phyloP scores from a whole-genome alignment of 2,888 invertebrate species.

The Xylota sylvarum region DNA sequence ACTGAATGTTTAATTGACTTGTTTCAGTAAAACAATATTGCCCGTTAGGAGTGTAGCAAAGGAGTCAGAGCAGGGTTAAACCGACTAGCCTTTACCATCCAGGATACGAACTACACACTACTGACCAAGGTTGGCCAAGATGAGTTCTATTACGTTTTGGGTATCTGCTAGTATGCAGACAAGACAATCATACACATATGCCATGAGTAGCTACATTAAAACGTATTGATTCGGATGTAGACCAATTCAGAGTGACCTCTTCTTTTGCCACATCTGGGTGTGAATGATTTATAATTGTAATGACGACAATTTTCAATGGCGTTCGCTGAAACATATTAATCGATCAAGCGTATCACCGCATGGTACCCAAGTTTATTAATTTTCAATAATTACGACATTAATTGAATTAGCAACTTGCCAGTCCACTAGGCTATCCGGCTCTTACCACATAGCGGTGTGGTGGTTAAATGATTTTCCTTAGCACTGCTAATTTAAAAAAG shows the following conservation, averaged over 20 bases:
- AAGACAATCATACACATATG: too few relatives aligned
- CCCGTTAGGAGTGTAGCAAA: too few relatives aligned
- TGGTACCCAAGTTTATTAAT: constrained; percentile 13
- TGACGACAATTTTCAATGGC: constrained; percentile 14
- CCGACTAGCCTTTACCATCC: too few relatives aligned
- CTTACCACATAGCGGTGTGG: constrained; percentile 5
- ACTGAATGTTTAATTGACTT: too few relatives aligned
- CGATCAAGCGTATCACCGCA: constrained; percentile 9
- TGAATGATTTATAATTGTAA: background rate
- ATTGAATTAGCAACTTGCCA: constrained; percentile 9
- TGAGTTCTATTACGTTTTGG: too few relatives aligned
- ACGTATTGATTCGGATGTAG: background rate
- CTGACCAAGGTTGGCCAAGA: too few relatives aligned
- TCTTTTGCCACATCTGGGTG: constrained; percentile 7
- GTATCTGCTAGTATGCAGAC: too few relatives aligned
- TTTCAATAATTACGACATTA: constrained; percentile 17
- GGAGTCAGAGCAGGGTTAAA: too few relatives aligned
- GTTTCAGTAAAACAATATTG: too few relatives aligned
- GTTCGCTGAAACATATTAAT: constrained; percentile 3
- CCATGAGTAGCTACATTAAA: too few relatives aligned
- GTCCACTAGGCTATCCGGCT: constrained; percentile 12
- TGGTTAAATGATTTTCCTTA: background rate
- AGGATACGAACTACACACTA: too few relatives aligned
- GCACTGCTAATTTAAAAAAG: background rate
- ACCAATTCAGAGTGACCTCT: background rate